phyloP scores from a whole-genome alignment of 2,888 invertebrate species.

The Hydroisotoma schaefferi region DNA sequence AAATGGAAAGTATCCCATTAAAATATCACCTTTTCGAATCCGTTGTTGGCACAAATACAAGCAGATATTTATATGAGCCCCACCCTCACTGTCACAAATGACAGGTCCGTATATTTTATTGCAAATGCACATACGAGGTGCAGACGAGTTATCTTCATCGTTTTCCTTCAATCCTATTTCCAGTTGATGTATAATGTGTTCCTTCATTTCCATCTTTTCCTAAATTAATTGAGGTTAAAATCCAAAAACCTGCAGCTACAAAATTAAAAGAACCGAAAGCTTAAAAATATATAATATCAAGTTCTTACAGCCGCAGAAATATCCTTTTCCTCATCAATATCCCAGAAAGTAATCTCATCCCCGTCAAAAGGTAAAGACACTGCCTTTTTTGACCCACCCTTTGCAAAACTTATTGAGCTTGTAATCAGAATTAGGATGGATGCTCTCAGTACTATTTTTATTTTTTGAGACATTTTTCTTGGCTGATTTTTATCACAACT shows the following conservation, averaged over 20 bases:
- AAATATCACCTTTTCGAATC: not conserved
- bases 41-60: not conserved
- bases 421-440: no score
- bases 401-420: no score
- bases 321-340: not conserved
- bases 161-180: not conserved
- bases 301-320: not conserved
- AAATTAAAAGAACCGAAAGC: not conserved
- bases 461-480: no score
- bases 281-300: not conserved
- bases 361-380: no score
- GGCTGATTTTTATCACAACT: no score
- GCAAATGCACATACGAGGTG: not conserved
- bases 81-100: conserved; percentile 3
- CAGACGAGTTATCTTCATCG: not conserved
- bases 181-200: not conserved
- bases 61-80: conserved; percentile 4
- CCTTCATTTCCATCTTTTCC: not conserved
- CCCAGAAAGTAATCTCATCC: no score
- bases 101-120: conserved; percentile 3
- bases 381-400: no score
- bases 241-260: no score
- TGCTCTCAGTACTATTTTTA: no score
- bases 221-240: not conserved
- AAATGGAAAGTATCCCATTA: not conserved